These are phyloP conservation scores for Macroteleia sp. DNA, from an alignment of 2,888 invertebrate genomes.

Conservation along the genomic window DNA sequence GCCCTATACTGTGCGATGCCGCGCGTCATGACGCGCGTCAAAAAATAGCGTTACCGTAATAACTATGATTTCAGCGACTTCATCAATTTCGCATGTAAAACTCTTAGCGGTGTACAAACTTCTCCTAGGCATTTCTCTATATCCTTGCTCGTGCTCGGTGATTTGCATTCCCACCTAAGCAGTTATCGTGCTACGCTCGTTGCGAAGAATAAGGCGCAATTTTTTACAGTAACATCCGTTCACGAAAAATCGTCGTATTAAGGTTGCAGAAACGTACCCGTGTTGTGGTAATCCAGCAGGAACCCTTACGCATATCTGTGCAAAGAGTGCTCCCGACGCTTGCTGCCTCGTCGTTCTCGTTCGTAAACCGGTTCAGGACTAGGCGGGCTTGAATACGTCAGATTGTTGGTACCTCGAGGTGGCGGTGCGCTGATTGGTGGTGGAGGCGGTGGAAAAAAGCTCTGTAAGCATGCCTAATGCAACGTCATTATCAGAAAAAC, in stretches of 20 bases:
- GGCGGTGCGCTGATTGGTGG: conserved; percentile 82
- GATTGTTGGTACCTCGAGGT: conserved; percentile 79
- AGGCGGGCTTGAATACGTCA: conserved; percentile 83
- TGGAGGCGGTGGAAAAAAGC: conserved; percentile 83
- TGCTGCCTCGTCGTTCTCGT: no score
- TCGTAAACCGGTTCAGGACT: no score
- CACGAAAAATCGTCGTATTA: conserved; percentile 48
- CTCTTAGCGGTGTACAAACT: conserved; percentile 60
- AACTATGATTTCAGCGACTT: conserved; percentile 49
- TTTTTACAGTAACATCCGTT: conserved; percentile 37
- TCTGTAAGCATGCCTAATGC: conserved; percentile 82
- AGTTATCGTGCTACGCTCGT: conserved; percentile 53
- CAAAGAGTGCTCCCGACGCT: no score
- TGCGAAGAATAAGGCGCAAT: conserved; percentile 63
- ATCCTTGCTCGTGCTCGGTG: conserved; percentile 5
- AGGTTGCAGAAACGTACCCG: conserved; percentile 51
- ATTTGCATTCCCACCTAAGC: conserved; percentile 33
- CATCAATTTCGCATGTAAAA: conserved; percentile 49
- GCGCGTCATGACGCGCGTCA: conserved; percentile 45
- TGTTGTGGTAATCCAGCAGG: conserved; percentile 51
- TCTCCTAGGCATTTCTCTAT: conserved; percentile 38
- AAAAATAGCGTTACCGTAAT: conserved; percentile 60
- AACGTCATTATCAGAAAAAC: conserved; percentile 45
- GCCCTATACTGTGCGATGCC: conserved; percentile 22
- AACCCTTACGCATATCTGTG: conserved; percentile 81